Evolutionary conservation across 1,140 invertebrate genomes (phyloP).

Genomic region (Sminthurinus signatus): DNA sequence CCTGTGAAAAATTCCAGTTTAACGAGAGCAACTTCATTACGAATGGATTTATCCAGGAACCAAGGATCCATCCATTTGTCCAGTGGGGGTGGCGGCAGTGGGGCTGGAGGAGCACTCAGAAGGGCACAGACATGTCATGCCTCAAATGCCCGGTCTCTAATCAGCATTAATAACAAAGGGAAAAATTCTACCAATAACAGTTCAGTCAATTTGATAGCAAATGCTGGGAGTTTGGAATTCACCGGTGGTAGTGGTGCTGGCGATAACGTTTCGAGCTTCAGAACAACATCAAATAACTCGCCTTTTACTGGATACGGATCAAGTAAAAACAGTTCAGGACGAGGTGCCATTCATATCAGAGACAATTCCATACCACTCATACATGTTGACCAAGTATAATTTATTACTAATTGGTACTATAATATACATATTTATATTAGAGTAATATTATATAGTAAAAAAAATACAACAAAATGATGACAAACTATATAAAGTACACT

Average conservation of each 20-base stretch:
- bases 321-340: neutral
- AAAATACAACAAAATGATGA: no score
- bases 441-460: no score
- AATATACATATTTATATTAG: no score
- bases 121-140: constrained; percentile 1
- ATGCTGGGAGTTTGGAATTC: neutral
- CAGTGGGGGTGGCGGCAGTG: neutral
- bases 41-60: constrained; percentile 12
- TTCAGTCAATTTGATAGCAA: constrained; percentile 5
- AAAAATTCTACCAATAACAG: constrained; percentile 9
- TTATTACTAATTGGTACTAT: no score
- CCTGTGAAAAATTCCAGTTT: constrained; percentile 10
- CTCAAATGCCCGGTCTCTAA: no score
- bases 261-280: neutral
- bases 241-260: neutral
- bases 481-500: no score
- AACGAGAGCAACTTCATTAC: constrained; percentile 13
- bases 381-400: constrained; percentile 29
- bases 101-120: neutral
- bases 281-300: neutral
- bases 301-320: neutral
- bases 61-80: neutral
- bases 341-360: constrained; percentile 30
- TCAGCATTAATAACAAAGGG: neutral
- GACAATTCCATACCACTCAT: constrained; percentile 32